Evolutionary conservation across 2,888 invertebrate species (phyloP).

Genomic region (Napeogenes sylphis): DNA sequence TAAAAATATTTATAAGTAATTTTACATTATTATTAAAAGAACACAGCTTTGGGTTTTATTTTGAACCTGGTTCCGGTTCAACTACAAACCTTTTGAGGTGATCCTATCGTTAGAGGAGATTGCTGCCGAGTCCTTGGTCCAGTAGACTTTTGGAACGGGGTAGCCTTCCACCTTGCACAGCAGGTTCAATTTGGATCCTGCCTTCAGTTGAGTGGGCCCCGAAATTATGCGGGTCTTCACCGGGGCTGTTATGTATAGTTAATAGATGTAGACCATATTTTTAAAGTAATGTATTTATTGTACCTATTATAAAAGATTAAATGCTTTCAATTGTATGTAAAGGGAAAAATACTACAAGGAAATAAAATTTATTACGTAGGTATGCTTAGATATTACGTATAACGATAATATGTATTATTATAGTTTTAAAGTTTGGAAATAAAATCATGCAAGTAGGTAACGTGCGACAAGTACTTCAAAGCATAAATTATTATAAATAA

Average conservation of each 20-base stretch:
- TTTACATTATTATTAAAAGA: no score
- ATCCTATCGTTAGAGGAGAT: slow-evolving; percentile 77
- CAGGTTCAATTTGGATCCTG: slow-evolving; percentile 83
- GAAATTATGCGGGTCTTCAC: slow-evolving; percentile 81
- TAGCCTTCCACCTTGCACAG: slow-evolving; percentile 87
- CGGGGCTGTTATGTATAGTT: slow-evolving; percentile 68
- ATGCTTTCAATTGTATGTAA: no score
- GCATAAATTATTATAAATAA: slow-evolving; percentile 4
- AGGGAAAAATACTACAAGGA: no score
- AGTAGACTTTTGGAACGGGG: slow-evolving; percentile 85
- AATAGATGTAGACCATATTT: no score
- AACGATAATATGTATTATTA: not conserved
- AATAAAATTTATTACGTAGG: not conserved
- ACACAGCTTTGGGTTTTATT: not conserved
- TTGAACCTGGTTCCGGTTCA: not conserved
- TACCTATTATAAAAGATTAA: no score
- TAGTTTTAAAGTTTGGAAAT: slow-evolving; percentile 7
- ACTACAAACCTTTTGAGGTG: slow-evolving; percentile 79
- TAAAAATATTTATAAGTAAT: no score
- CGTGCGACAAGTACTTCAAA: slow-evolving; percentile 6
- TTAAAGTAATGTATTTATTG: no score
- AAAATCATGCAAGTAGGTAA: slow-evolving; percentile 33
- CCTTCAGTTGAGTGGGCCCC: slow-evolving; percentile 73
- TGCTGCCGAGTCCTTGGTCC: slow-evolving; percentile 86
- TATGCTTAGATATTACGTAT: not conserved